A percentile compares a stretch with the other conserved stretches of the same genome.
Conservation (phyloP, 2,888 invertebrate species). For the Thyatira batis region DNA sequence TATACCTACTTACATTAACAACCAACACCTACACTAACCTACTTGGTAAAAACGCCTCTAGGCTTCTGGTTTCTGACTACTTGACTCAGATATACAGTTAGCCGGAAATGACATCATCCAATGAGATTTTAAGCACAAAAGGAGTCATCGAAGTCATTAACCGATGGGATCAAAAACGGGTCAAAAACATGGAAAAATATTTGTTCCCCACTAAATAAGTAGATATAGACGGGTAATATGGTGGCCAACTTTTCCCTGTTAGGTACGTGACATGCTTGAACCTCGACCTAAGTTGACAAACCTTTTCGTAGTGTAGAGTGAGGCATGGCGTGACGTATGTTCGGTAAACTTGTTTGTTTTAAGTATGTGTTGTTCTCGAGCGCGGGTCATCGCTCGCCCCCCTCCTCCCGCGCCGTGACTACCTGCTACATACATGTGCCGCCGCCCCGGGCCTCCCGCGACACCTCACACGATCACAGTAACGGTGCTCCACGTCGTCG, state of each 20-base stretch:
- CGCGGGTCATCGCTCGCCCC: not conserved
- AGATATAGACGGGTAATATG: no score
- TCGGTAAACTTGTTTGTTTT: no score
- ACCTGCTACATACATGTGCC: not conserved
- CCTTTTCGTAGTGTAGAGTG: not conserved
- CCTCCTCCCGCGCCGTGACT: not conserved
- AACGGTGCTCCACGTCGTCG: not conserved
- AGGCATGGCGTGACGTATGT: not conserved
- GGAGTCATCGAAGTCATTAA: not conserved
- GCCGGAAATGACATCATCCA: not conserved
- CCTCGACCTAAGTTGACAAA: no score
- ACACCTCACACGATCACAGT: not conserved
- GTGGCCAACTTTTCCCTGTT: no score
- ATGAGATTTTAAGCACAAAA: slow-evolving; percentile 4
- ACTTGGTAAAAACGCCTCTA: no score
- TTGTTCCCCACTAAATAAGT: no score
- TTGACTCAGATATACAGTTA: not conserved
- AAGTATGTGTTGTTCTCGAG: not conserved
- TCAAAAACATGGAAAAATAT: not conserved
- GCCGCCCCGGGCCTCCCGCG: not conserved
- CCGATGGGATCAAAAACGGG: not conserved
- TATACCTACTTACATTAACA: not conserved
- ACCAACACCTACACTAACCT: no score
- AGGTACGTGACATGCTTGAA: no score
- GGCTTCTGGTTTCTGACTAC: not conserved